These are phyloP conservation scores for Caerostris extrusa DNA, from an alignment of 1,140 invertebrate genomes.

Conservation along the genomic window DNA sequence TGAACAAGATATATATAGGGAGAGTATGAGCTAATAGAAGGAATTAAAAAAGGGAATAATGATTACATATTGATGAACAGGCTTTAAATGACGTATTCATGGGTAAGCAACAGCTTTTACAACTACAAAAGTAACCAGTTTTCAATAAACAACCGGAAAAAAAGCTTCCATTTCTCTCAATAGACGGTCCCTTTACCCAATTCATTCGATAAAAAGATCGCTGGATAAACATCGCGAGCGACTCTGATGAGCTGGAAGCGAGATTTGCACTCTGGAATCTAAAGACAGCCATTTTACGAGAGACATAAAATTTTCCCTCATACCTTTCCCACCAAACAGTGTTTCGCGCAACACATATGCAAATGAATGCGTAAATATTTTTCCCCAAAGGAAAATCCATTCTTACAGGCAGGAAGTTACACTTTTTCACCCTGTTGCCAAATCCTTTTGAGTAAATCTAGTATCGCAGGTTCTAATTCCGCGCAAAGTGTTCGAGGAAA, in stretches of 20 bases:
- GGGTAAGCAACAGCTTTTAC: too few relatives aligned
- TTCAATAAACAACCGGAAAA: too few relatives aligned
- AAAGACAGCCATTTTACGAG: slow-evolving; percentile 57
- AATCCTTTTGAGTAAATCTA: slow-evolving; percentile 40
- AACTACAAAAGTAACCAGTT: too few relatives aligned
- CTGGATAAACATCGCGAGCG: too few relatives aligned
- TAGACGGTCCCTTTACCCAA: too few relatives aligned
- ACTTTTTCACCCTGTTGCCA: slow-evolving; percentile 17
- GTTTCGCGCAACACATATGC: slow-evolving; percentile 53
- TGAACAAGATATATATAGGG: too few relatives aligned
- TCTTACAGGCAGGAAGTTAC: background rate
- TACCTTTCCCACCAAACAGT: slow-evolving; percentile 1
- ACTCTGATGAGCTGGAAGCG: slow-evolving; percentile 47
- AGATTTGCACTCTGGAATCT: slow-evolving; percentile 38
- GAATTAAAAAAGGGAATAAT: too few relatives aligned
- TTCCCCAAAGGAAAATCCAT: background rate
- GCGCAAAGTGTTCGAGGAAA: background rate
- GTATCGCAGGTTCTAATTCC: slow-evolving; percentile 56
- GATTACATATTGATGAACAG: too few relatives aligned
- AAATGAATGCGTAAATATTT: slow-evolving; percentile 71
- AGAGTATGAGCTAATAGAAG: too few relatives aligned
- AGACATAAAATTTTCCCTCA: slow-evolving; percentile 68
- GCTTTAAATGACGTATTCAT: too few relatives aligned
- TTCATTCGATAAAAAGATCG: too few relatives aligned
- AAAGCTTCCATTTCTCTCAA: too few relatives aligned